Percentiles rank a stretch among this genome's conserved stretches.
Conservation (phyloP, 2,797 vertebrate species). For the Orestias chungarensis region DNA sequence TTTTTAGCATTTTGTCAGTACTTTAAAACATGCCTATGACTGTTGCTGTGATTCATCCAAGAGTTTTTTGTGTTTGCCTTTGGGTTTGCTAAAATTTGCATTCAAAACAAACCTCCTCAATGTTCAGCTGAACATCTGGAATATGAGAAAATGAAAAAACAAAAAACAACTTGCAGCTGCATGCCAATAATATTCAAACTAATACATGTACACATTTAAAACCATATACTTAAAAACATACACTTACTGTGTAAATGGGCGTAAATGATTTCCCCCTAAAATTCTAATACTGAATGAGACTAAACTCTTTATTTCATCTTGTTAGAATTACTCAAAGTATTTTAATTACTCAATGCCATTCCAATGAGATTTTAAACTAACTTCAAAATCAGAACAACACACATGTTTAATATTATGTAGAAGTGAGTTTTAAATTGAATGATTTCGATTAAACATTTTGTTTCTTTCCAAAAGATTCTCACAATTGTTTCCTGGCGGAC, state of each 20-base stretch:
- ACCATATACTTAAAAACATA: not conserved
- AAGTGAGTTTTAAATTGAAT: not conserved
- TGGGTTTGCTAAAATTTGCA: not conserved
- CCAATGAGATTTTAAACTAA: not conserved
- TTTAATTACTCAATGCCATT: not conserved
- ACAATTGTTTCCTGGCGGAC: not conserved
- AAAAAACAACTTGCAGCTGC: not conserved
- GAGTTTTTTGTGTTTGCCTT: not conserved
- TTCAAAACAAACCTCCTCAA: not conserved
- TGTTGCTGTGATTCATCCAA: conserved; percentile 13
- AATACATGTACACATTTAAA: not conserved
- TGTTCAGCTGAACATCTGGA: not conserved
- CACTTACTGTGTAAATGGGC: not conserved
- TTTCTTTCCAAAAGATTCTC: not conserved
- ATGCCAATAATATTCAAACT: not conserved
- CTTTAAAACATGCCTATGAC: not conserved
- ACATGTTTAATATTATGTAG: not conserved
- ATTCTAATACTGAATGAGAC: not conserved
- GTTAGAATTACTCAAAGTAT: not conserved
- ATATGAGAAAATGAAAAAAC: not conserved
- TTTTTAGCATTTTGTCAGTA: conserved; percentile 7
- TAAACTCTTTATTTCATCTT: not conserved
- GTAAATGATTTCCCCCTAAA: not conserved
- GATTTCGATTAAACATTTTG: not conserved
- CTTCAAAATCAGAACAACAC: not conserved